phyloP scores from a whole-genome alignment of 2,113 vertebrate species.

The Anser brachyrhynchus region DNA sequence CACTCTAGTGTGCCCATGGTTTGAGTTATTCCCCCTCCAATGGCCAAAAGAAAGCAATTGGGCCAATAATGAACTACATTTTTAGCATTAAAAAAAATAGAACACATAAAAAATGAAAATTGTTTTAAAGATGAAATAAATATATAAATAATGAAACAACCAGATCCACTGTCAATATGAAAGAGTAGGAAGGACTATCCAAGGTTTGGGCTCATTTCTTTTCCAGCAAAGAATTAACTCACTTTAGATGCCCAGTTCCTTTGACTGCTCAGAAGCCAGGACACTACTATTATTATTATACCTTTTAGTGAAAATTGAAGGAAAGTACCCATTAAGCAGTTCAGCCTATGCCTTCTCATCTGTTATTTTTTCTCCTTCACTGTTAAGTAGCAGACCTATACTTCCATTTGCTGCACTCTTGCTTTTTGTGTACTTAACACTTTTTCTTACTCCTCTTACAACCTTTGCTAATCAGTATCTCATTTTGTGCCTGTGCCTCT shows the following conservation, averaged over 20 bases:
- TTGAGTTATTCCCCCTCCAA: accelerated
- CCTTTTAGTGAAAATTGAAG: conserved; percentile 70
- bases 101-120: background rate
- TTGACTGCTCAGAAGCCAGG: conserved; percentile 41
- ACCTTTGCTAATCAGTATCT: conserved; percentile 62
- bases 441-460: conserved; percentile 42
- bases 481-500: conserved; percentile 57
- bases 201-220: background rate
- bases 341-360: conserved; percentile 44
- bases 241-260: conserved; percentile 17
- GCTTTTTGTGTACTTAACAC: conserved; percentile 66
- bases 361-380: conserved; percentile 49
- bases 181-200: background rate
- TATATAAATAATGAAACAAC: background rate
- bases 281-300: conserved; percentile 46
- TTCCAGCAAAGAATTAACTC: conserved; percentile 45
- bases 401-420: conserved; percentile 63
- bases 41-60: background rate
- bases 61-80: background rate
- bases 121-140: background rate
- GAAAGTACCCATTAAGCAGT: conserved; percentile 71
- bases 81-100: background rate
- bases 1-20: accelerated
- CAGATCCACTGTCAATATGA: background rate
- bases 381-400: conserved; percentile 57